Evolutionary conservation across 2,113 vertebrate genomes (phyloP).

Genomic region (Periophthalmus modestus): DNA sequence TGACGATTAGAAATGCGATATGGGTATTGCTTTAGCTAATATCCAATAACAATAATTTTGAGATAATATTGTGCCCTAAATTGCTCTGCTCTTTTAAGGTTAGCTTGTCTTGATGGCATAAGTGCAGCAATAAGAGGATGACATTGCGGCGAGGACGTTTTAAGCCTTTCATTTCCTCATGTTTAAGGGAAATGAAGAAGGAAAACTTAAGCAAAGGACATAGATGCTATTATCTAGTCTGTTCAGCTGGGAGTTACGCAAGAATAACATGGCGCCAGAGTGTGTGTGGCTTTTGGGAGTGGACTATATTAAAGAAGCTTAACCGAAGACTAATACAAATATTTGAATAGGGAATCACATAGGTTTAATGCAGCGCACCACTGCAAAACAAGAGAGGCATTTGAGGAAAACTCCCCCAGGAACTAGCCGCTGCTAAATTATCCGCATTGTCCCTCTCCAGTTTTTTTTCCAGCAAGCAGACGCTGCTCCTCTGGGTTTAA

Average conservation of each 20-base stretch:
- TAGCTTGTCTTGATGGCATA: background rate
- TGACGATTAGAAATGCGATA: background rate
- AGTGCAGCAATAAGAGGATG: background rate
- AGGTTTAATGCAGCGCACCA: slow-evolving; percentile 19
- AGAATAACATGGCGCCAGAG: slow-evolving; percentile 1
- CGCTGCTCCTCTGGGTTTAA: slow-evolving; percentile 69
- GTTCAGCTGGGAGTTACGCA: slow-evolving; percentile 3
- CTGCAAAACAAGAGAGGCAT: slow-evolving; percentile 32
- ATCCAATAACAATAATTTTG: background rate
- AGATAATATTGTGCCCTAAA: background rate
- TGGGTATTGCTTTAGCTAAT: background rate
- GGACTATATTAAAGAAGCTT: slow-evolving; percentile 14
- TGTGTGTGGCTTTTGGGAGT: background rate
- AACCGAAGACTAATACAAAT: slow-evolving; percentile 25
- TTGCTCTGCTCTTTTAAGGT: background rate
- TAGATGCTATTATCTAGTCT: slow-evolving; percentile 4
- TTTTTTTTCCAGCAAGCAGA: slow-evolving; percentile 52
- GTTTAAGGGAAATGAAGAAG: slow-evolving; percentile 15
- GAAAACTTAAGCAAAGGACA: slow-evolving; percentile 21
- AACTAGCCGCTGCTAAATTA: slow-evolving; percentile 57
- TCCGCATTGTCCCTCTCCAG: slow-evolving; percentile 57
- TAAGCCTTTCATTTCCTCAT: slow-evolving; percentile 4
- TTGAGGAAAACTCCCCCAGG: slow-evolving; percentile 45
- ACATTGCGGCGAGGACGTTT: background rate
- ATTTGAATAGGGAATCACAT: slow-evolving; percentile 14